Conservation (phyloP, 2,797 vertebrate species). For the Melanogrammus aeglefinus region DNA sequence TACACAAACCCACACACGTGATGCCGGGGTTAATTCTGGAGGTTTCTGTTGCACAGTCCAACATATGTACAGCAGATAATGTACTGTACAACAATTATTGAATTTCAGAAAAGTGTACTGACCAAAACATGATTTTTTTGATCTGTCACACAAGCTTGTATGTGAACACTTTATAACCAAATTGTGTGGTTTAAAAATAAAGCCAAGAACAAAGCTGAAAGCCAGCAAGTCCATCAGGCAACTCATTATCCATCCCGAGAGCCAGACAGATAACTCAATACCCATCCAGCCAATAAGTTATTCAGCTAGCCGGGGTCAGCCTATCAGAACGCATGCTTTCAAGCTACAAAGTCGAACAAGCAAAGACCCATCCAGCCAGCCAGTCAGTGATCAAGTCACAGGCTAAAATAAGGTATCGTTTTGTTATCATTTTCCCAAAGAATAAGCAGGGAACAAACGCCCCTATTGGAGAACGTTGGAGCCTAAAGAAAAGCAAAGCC, state of each 20-base stretch:
- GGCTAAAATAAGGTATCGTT: not conserved
- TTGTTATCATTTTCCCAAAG: not conserved
- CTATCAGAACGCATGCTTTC: no score
- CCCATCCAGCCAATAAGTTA: no score
- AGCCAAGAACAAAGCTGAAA: not conserved
- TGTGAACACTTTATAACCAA: not conserved
- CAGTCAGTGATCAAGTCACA: not conserved
- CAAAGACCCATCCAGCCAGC: not conserved
- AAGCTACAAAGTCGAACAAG: no score
- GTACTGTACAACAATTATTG: no score
- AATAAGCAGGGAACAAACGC: not conserved
- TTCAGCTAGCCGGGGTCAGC: not conserved
- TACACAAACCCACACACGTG: constrained; percentile 4
- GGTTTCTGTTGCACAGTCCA: no score
- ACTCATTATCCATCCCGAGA: not conserved
- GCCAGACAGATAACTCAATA: not conserved
- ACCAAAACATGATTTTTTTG: no score
- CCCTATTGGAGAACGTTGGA: constrained; percentile 34
- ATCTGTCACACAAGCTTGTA: not conserved
- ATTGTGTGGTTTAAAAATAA: not conserved
- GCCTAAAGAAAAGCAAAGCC: not conserved
- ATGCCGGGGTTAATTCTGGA: not conserved
- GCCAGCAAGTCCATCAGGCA: not conserved
- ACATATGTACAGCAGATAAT: not conserved
- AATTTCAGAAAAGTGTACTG: no score